A percentile compares a stretch with the other conserved stretches of the same genome.
phyloP scores from a whole-genome alignment of 2,888 invertebrate genomes.

The Cephus pygmeus region DNA sequence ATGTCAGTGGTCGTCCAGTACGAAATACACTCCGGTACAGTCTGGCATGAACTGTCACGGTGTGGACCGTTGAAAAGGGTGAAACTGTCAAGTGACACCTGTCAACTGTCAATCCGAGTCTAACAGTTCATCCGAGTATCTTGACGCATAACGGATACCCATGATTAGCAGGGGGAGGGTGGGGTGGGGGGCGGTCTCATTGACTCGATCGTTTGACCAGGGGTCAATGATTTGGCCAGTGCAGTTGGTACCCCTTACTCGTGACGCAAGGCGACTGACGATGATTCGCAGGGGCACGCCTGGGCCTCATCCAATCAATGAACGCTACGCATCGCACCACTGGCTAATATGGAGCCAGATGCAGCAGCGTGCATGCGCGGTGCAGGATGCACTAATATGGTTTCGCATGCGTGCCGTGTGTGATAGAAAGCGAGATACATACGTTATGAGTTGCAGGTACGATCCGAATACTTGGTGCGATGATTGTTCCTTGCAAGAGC shows the following conservation, averaged over 20 bases:
- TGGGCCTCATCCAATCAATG: constrained; percentile 28
- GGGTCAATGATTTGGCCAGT: background rate
- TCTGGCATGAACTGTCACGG: background rate
- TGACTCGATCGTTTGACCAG: background rate
- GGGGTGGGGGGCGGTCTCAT: background rate
- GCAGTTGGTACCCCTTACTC: background rate
- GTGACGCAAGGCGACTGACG: background rate
- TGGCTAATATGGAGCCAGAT: constrained; percentile 38
- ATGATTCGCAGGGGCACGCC: background rate
- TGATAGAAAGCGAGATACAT: constrained; percentile 52
- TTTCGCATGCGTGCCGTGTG: constrained; percentile 39
- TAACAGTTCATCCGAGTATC: background rate
- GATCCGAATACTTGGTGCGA: background rate
- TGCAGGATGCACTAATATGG: constrained; percentile 57
- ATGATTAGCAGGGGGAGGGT: background rate
- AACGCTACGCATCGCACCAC: constrained; percentile 10
- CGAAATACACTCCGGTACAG: background rate
- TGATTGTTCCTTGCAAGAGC: background rate
- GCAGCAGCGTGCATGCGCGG: constrained; percentile 36
- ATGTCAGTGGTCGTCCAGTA: background rate
- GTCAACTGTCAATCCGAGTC: background rate
- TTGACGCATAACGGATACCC: background rate
- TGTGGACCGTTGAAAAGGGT: background rate
- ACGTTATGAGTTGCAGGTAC: constrained; percentile 23
- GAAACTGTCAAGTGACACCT: background rate